Evolutionary conservation across 2,888 invertebrate genomes (phyloP).

Genomic region (Macaria notata): DNA sequence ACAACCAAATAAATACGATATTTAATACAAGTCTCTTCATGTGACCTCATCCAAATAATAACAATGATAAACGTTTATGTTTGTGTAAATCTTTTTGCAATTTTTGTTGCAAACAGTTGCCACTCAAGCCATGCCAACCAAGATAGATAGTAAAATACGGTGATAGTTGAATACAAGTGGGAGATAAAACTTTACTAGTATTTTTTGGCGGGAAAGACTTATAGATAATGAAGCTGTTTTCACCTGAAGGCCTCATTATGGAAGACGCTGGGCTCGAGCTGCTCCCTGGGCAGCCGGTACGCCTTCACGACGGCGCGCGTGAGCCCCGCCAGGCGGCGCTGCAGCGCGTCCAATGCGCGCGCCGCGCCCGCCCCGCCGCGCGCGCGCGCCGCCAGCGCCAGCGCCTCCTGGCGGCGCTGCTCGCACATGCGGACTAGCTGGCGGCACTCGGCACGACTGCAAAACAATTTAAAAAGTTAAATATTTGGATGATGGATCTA

Average conservation of each 20-base stretch:
- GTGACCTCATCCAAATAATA: too few relatives aligned
- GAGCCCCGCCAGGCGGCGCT: slow-evolving; percentile 86
- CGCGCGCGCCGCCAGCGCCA: slow-evolving; percentile 49
- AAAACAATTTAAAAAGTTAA: not conserved
- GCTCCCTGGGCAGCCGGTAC: slow-evolving; percentile 88
- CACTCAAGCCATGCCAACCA: too few relatives aligned
- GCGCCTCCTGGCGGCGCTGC: slow-evolving; percentile 85
- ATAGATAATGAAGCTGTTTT: not conserved
- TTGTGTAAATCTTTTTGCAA: too few relatives aligned
- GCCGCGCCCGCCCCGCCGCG: slow-evolving; percentile 85
- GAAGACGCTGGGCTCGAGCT: slow-evolving; percentile 89
- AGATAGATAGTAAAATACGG: too few relatives aligned
- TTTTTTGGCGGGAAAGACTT: too few relatives aligned
- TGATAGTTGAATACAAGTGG: too few relatives aligned
- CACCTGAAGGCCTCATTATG: slow-evolving; percentile 89
- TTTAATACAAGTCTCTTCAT: too few relatives aligned
- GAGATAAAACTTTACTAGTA: too few relatives aligned
- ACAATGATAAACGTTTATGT: too few relatives aligned
- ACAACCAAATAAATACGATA: too few relatives aligned
- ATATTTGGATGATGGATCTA: too few relatives aligned
- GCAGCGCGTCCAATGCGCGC: slow-evolving; percentile 82
- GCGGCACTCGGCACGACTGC: slow-evolving; percentile 88
- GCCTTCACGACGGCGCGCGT: slow-evolving; percentile 88
- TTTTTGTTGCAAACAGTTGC: too few relatives aligned
- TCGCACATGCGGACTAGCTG: slow-evolving; percentile 91